Conservation (phyloP, 1,140 invertebrate species). For the Sipha flava region DNA sequence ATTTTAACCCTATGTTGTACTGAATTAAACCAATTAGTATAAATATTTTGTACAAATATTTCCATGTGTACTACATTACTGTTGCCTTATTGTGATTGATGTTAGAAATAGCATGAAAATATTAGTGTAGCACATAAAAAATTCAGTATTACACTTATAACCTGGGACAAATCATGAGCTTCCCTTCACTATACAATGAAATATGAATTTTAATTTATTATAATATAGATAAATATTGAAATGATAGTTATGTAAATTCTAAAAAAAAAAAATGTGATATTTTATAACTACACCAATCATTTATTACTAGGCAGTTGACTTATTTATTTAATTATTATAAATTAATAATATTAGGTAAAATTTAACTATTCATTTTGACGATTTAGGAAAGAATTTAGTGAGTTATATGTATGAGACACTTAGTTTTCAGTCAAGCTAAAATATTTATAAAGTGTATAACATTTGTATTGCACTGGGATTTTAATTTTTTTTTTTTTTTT, state of each 20-base stretch:
- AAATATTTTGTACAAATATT: constrained; percentile 8
- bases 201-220: constrained; percentile 10
- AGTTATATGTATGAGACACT: background rate
- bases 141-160: background rate
- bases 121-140: background rate
- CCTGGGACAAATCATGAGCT: constrained; percentile 26
- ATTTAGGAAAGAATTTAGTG: background rate
- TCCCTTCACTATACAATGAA: background rate
- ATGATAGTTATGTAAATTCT: background rate
- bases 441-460: too few species aligned
- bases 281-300: constrained; percentile 22
- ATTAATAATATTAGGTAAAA: background rate
- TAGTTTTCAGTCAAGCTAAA: too few species aligned
- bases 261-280: constrained; percentile 17
- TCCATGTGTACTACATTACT: background rate
- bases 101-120: background rate
- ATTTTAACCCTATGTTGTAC: constrained; percentile 6
- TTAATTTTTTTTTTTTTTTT: too few species aligned
- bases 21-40: constrained; percentile 1
- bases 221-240: constrained; percentile 7
- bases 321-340: background rate
- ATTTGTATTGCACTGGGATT: too few species aligned
- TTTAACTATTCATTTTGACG: background rate
- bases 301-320: background rate
- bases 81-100: background rate